Percentiles rank a stretch among this genome's conserved stretches.
phyloP scores from a whole-genome alignment of 2,797 vertebrate genomes.

The Trematomus bernacchii region DNA sequence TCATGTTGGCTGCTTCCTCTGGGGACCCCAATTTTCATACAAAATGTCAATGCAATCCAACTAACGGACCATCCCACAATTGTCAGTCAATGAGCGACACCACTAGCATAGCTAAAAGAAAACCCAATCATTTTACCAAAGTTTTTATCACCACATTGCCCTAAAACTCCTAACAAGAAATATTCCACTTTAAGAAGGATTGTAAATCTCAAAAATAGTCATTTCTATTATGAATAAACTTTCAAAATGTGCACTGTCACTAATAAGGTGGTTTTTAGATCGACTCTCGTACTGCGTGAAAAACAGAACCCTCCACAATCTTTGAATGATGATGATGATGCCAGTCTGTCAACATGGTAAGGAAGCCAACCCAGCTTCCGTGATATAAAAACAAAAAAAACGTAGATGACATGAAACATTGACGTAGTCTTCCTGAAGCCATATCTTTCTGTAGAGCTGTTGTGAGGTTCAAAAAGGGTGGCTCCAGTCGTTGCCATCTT shows the following conservation, averaged over 20 bases:
- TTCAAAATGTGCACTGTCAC: not conserved
- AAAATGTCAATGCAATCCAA: not conserved
- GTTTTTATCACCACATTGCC: not conserved
- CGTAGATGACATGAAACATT: not conserved
- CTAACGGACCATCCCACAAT: not conserved
- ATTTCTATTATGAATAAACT: not conserved
- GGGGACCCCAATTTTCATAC: not conserved
- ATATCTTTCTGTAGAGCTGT: not conserved
- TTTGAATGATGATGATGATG: not conserved
- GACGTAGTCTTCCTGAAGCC: not conserved
- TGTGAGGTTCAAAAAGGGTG: not conserved
- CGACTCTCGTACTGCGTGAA: not conserved
- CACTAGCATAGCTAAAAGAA: not conserved
- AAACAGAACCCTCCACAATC: not conserved
- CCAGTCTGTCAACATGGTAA: not conserved
- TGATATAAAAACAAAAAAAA: not conserved
- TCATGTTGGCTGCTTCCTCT: constrained; percentile 4
- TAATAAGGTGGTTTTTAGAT: not conserved
- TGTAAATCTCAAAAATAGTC: not conserved
- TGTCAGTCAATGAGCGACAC: not conserved
- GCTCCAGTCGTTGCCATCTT: not conserved
- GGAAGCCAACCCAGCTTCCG: not conserved
- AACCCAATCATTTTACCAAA: not conserved
- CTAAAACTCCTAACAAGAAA: not conserved
- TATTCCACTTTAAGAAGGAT: not conserved